These are phyloP conservation scores for Acestrorhynchus altus DNA, from an alignment of 2,797 vertebrate genomes.

Conservation along the genomic window DNA sequence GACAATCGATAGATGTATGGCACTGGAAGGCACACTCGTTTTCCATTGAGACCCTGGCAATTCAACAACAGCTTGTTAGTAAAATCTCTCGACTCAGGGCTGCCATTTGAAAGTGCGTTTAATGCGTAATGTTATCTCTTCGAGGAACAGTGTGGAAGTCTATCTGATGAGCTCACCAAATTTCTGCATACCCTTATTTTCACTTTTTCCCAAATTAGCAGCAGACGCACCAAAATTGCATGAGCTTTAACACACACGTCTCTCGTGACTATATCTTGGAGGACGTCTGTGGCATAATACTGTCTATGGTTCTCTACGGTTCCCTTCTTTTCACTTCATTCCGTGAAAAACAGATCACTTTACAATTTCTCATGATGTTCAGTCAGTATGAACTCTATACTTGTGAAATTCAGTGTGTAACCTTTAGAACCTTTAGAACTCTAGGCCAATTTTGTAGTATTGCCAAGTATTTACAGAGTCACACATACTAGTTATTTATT, in stretches of 20 bases:
- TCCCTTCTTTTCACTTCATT: neutral
- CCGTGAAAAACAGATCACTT: neutral
- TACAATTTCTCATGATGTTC: neutral
- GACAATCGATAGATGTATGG: slow-evolving; percentile 70
- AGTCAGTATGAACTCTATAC: neutral
- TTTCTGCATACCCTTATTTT: slow-evolving; percentile 38
- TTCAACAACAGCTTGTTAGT: slow-evolving; percentile 76
- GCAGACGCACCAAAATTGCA: slow-evolving; percentile 36
- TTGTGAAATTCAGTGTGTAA: too few species aligned
- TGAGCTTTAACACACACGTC: slow-evolving; percentile 40
- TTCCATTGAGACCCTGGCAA: slow-evolving; percentile 64
- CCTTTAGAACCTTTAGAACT: too few species aligned
- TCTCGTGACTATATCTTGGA: slow-evolving; percentile 8
- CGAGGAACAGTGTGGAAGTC: slow-evolving; percentile 31
- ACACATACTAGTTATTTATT: too few species aligned
- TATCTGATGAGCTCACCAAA: slow-evolving; percentile 51
- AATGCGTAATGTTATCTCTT: slow-evolving; percentile 35
- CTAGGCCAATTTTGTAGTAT: too few species aligned
- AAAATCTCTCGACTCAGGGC: slow-evolving; percentile 66
- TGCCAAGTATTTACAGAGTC: too few species aligned
- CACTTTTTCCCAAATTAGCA: slow-evolving; percentile 39
- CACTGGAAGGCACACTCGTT: slow-evolving; percentile 56
- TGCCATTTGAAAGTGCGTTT: slow-evolving; percentile 51
- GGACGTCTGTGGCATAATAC: slow-evolving; percentile 20
- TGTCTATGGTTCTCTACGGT: neutral